These are phyloP conservation scores for Dromius quadrimaculatus DNA, from an alignment of 2,888 invertebrate genomes.

Conservation along the genomic window DNA sequence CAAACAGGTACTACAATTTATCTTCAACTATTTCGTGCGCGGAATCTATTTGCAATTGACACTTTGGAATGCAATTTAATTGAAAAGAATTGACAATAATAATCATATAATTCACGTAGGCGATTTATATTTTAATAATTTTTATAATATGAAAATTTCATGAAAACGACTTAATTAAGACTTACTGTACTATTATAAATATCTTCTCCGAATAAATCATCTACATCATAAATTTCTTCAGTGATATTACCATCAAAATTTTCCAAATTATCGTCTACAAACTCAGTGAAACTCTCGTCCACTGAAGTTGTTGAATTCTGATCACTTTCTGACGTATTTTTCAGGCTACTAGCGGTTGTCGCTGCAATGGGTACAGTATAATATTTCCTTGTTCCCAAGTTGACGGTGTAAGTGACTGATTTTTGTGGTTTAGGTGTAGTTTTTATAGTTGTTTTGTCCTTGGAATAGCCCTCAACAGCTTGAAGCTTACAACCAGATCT, in stretches of 20 bases:
- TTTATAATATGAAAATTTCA: no score
- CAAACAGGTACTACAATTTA: no score
- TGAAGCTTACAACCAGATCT: constrained; percentile 69
- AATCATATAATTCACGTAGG: no score
- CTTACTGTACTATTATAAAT: constrained; percentile 30
- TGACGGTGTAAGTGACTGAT: constrained; percentile 56
- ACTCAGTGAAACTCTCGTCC: background rate
- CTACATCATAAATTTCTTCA: constrained; percentile 28
- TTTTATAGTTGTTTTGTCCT: background rate
- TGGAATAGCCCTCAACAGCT: background rate
- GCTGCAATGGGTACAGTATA: constrained; percentile 9
- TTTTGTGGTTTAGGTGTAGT: constrained; percentile 29
- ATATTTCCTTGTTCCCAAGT: constrained; percentile 48
- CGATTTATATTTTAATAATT: no score
- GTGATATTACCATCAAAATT: background rate
- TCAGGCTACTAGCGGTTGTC: constrained; percentile 53
- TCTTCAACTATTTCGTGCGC: no score
- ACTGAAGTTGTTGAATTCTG: background rate
- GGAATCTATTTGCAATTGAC: no score
- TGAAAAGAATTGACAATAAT: no score
- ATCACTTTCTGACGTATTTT: constrained; percentile 36
- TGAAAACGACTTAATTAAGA: no score
- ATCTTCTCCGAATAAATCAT: constrained; percentile 42
- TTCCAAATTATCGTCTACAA: constrained; percentile 21
- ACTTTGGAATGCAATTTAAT: no score